Evolutionary conservation across 2,888 invertebrate species (phyloP), one percentile per base, ranked within the genome.

Genomic region (Aphrophora alni): DNA sequence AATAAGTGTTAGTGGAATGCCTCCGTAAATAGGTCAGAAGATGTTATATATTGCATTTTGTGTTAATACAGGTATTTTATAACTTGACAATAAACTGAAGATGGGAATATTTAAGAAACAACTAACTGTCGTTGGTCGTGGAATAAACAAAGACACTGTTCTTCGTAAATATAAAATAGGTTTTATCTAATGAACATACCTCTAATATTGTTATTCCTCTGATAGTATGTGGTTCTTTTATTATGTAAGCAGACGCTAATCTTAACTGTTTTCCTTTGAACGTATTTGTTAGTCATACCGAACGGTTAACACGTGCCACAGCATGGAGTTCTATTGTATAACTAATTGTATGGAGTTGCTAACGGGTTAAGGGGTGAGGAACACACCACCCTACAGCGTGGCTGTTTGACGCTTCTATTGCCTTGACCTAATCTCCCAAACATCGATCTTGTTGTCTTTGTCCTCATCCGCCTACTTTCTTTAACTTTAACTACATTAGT

Each of bases 381-480:
- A 21, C 12, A 59, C 59, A 21, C 59, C 59, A 21, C 59, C 59
- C 59, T 59, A 21, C 59, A 59, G 59, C 21, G 21, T 59, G 59
- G 59, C 59, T n/a, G 59, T 2, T 14, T 59, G 59, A 59, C 59
- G 12, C 59, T 59, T 59, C 59, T 21, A 59, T 59, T 21, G 59
- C 59, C 59, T 59, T 59, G 59, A 59, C 59, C 59, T 21, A 59
- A 59, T 59, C 59, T 59, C 59, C 59, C 8, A 59, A 8, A 2
- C 59, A 59, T 59, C 59, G 59, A 59, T 59, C 59, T 59, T 59
- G 44, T 17, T 44, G 59, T 59, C 59, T 59, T 59, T 59, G 59
- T 59, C 21, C 21, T 12, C n/a, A 59, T 59, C 21, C 10, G 21
- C 59, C n/a, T n/a, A n/a, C n/a, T n/a, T n/a, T n/a, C n/a, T n/a